Evolutionary conservation across 2,113 vertebrate genomes (phyloP), one percentile per base, ranked within the genome.

Genomic region (Melanostigma gelatinosum): DNA sequence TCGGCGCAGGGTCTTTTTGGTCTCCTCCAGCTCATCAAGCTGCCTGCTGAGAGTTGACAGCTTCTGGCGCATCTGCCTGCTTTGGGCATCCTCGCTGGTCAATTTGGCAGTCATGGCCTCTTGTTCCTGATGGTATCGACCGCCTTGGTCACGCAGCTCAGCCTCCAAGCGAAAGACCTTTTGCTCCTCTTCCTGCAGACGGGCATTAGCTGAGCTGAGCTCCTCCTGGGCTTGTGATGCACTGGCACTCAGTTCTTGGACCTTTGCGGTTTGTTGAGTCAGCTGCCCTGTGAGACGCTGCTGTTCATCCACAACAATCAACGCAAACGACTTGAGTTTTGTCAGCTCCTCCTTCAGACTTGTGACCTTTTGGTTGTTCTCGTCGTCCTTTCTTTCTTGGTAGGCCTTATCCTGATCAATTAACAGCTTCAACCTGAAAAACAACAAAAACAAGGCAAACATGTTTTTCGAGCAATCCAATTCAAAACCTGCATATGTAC

Each of bases 271-370:
- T 89, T 99, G 97, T 85, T 96, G 95, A 73, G 89, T 89, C 27
- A 99, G 89, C 90, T 98, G 96, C 80, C 96, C 95, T 0, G 96
- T 95, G 67, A 98, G 95, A 79, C 93, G 96, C 93, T 99, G 97
- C 85, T 98, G 97, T 94, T 99, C 98, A 72, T 99, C 97, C 29
- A 99, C 97, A 20, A 99, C 96, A 95, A 97, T 96, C 94, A 99
- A 95, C 72, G 97, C 96, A 94, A 99, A 99, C 2, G 98, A 97
- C 91, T 98, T 99, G 65, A 99, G 94, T 93, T 98, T 98, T 79
- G 94, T 97, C 87, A 98, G 82, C 93, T 99, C 98, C 72, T 97
- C 96, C 88, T 97, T 98, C 70, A 99, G 92, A 75, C 93, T 93
- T 3, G 81, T 48, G 82, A 96, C 91, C 89, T 95, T 97, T 82